Conservation (phyloP, 2,797 vertebrate genomes). For the Clamator glandarius region DNA sequence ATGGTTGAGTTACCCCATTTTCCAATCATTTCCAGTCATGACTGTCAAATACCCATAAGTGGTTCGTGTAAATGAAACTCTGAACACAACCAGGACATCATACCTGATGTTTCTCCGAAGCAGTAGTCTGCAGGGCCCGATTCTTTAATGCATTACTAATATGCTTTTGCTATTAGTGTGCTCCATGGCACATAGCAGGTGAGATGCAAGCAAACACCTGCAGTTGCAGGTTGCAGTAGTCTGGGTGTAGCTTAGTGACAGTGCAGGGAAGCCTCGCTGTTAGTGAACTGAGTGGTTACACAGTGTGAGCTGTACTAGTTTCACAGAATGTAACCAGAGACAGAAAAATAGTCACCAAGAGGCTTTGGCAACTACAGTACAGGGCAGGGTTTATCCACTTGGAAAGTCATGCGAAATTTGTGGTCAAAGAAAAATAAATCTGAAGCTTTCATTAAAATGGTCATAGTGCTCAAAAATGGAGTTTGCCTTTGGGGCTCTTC, state of each 20-base stretch:
- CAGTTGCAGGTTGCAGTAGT: background rate
- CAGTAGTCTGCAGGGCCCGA: background rate
- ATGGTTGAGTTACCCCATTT: background rate
- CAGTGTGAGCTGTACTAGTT: background rate
- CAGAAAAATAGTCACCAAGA: background rate
- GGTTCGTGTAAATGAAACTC: background rate
- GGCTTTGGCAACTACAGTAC: background rate
- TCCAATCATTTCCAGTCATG: background rate
- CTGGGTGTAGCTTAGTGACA: background rate
- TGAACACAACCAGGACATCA: background rate
- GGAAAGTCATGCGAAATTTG: background rate
- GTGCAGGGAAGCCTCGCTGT: background rate
- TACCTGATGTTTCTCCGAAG: slow-evolving; percentile 8
- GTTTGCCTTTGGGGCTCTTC: background rate
- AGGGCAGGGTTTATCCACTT: background rate
- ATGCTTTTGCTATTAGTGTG: background rate
- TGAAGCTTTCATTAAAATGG: background rate
- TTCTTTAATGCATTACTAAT: background rate
- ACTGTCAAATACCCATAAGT: background rate
- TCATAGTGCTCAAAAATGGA: background rate
- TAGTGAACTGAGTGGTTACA: background rate
- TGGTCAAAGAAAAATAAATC: background rate
- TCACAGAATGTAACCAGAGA: rapidly evolving
- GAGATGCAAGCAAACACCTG: background rate
- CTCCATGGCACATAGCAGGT: rapidly evolving